Evolutionary conservation across 2,888 invertebrate species (phyloP), one percentile per base, ranked within the genome.

Genomic region (Aricia artaxerxes): DNA sequence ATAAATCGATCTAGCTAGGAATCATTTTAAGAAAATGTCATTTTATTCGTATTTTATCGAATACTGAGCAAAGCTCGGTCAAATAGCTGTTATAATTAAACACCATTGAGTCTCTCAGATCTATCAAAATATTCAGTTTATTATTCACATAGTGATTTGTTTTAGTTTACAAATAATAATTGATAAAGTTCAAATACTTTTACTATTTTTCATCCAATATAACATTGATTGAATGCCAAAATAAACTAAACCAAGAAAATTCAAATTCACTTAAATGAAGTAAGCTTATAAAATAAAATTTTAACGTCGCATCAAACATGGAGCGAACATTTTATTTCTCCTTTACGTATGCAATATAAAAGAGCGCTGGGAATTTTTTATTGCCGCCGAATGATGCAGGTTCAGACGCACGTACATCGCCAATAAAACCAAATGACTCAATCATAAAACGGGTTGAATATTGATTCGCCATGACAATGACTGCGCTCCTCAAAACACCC

Each of bases 381-480:
- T 89, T 88, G 87, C 84, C 86, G 82, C 85, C 83, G 89, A 91
- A 92, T 92, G 92, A 92, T 92, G 90, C 91, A 90, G 90, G 88
- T 88, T 88, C 86, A 86, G 88, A 86, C 87, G 86, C 91, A 90
- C 91, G 90, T 92, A 91, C 88, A 81, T 85, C 84, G 81, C 85
- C 87, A 90, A 93, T 94, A 93, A 93, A 93, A 92, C 82, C 86
- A 88, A 92, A 93, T 90, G 92, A 89, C 89, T 88, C 89, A 90
- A 91, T 92, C 91, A 88, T 93, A 93, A 92, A 93, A 92, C 89
- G 91, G 91, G 92, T 92, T 92, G 90, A 92, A 92, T 93, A 93
- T 93, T 92, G 92, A 92, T 91, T 92, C 90, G 84, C 88, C 91
- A 91, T 90, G 91, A 89, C 90, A 88, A 91, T 89, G 89, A 89